These are phyloP conservation scores for Oreochromis spilurus DNA, from an alignment of 2,113 vertebrate species.

Conservation along the genomic window DNA sequence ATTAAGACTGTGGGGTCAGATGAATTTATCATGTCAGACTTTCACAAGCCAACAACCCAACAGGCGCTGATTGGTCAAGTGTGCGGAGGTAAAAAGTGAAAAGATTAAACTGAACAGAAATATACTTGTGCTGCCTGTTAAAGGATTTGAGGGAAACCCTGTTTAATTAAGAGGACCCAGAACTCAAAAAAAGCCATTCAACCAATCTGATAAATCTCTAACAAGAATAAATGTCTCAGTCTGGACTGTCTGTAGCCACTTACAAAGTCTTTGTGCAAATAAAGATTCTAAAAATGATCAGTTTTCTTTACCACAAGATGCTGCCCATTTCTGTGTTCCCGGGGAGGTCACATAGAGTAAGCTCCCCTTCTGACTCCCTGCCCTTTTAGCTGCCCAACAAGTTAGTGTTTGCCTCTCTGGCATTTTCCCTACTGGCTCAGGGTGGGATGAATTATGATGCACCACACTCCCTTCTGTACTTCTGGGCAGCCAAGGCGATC, in stretches of 20 bases:
- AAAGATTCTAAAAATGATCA: background rate
- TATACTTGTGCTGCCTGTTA: background rate
- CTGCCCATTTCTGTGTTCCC: background rate
- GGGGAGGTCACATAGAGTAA: background rate
- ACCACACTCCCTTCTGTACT: conserved; percentile 59
- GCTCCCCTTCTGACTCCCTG: conserved; percentile 2
- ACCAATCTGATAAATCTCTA: background rate
- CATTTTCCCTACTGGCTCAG: conserved; percentile 48
- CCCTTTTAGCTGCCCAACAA: conserved; percentile 38
- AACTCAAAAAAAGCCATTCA: background rate
- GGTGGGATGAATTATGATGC: conserved; percentile 63
- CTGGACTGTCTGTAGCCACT: background rate
- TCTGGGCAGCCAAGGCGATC: conserved; percentile 49
- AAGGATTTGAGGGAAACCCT: background rate
- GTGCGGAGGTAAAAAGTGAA: background rate
- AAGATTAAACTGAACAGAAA: background rate
- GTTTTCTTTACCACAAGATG: background rate
- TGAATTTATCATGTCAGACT: background rate
- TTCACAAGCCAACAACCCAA: background rate
- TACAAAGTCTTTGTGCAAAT: background rate
- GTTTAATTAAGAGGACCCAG: background rate
- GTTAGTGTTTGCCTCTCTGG: conserved; percentile 58
- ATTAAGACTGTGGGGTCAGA: background rate
- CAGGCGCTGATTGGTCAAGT: background rate
- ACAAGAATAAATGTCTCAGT: background rate